phyloP scores from a whole-genome alignment of 2,797 vertebrate genomes.

The Pyrocephalus nanus region DNA sequence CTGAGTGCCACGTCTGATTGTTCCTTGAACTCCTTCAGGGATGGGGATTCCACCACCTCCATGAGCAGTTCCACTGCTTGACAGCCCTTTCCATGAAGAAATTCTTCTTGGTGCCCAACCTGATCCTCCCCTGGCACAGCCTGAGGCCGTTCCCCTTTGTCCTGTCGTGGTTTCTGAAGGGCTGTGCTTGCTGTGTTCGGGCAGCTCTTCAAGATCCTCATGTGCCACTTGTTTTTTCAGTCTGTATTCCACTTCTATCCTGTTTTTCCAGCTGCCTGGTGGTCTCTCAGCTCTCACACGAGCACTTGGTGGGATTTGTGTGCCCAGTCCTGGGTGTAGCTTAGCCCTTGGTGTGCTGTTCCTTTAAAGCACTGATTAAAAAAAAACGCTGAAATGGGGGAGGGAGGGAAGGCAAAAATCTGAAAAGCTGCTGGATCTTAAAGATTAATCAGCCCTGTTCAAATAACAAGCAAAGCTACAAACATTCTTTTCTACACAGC shows the following conservation, averaged over 20 bases:
- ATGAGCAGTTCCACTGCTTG: background rate
- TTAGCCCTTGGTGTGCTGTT: background rate
- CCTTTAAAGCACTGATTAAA: background rate
- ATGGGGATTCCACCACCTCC: background rate
- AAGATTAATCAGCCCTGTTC: slow-evolving; percentile 9
- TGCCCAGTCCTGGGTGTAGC: background rate
- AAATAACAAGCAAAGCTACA: background rate
- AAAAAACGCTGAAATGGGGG: background rate
- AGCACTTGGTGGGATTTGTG: background rate
- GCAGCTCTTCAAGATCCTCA: background rate
- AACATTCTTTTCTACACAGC: background rate
- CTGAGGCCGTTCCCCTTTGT: background rate
- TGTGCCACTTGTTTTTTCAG: background rate
- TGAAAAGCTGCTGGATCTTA: background rate
- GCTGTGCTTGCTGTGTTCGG: background rate
- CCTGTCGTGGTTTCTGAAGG: accelerated
- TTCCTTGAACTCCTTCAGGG: background rate
- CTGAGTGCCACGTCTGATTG: accelerated
- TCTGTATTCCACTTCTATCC: background rate
- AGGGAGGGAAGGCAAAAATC: background rate
- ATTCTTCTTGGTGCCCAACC: background rate
- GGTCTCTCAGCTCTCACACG: background rate
- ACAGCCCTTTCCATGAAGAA: background rate
- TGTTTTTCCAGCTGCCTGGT: background rate
- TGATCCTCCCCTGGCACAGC: background rate